Base-by-base conservation (phyloP, 2,113 vertebrate species). In the Pleuronectes platessa region DNA sequence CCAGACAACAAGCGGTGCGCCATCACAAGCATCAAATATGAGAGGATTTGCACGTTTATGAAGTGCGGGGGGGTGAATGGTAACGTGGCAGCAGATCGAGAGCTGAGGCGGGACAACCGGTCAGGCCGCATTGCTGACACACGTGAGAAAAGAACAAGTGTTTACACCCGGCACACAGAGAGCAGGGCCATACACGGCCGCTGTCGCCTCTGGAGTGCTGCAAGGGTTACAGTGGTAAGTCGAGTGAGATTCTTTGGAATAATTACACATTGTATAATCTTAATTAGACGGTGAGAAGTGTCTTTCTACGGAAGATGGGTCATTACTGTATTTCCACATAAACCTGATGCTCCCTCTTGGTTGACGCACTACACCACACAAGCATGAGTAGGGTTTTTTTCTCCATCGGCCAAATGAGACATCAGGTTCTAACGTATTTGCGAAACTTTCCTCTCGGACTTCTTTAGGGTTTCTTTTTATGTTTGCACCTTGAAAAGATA, bases 261-360 rank as follows among this genome's bases (percentile, higher is more conserved):
- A 82, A 83, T 86, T 79, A 83, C 58, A 77, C 71, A 59, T 49
- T 15, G 61, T 58, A 58, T 31, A 31, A 31, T 77, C 61, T 55
- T 51, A 81, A 74, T 55, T 24, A 59, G 20, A 66, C 78, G 31
- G 9, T 80, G 27, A 47, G 27, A 15, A 76, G 47, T 31, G 31
- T 31, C 31, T 31, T 31, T 31, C 31, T 6, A 31, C 27, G 5
- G 5, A 31, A 31, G 27, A 31, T 31, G 27, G 5, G 27, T 31
- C 27, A 31, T 31, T 31, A 31, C 6, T 31, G 6, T 31, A 31
- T 31, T 31, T 31, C 31, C 31, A 31, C 6, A 7, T 31, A 31
- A 31, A 31, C 31, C 31, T 31, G 31, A 31, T 31, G 6, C 31
- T 31, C 31, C 31, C 31, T 31, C 31, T 31, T 31, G 31, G 6